Conservation (phyloP, 2,797 vertebrate genomes). For the Xenentodon cancila region DNA sequence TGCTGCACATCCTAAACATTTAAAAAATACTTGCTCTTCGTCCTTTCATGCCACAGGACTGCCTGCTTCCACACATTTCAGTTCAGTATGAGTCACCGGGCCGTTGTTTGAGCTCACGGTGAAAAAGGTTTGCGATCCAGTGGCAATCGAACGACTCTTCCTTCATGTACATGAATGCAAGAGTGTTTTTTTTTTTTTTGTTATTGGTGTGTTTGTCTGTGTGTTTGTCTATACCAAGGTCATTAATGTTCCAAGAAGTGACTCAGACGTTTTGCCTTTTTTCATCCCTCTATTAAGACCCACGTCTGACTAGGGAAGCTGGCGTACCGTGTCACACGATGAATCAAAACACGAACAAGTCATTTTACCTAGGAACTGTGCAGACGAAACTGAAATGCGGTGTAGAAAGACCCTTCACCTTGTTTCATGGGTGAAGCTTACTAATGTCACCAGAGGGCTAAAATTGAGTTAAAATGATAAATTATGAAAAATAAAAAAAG, state of each 20-base stretch:
- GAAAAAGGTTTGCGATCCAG: slow-evolving; percentile 51
- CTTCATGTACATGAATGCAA: slow-evolving; percentile 1
- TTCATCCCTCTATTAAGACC: neutral
- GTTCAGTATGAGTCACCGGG: neutral
- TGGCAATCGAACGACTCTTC: slow-evolving; percentile 27
- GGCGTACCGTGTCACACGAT: neutral
- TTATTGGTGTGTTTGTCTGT: neutral
- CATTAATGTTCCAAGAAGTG: neutral
- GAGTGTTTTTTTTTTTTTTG: neutral
- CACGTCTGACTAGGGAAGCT: neutral
- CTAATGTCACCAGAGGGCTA: too few species aligned
- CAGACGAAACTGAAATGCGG: neutral
- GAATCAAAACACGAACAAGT: neutral
- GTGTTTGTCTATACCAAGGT: neutral
- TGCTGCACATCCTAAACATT: slow-evolving; percentile 10
- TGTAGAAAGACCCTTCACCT: neutral
- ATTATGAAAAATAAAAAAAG: neutral
- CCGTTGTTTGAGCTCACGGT: slow-evolving; percentile 11
- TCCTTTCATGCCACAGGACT: slow-evolving; percentile 56
- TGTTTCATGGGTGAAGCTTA: too few species aligned
- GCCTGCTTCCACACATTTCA: slow-evolving; percentile 31
- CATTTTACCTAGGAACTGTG: neutral
- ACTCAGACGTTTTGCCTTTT: neutral
- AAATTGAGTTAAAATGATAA: neutral
- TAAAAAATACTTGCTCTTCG: slow-evolving; percentile 5